Conservation (phyloP, 1,140 invertebrate species). For the Bombyx mori region ASM3026992v2 NC_085128.1:11049001-11049500, state of each 20-base stretch:
- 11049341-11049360: slow-evolving; percentile 43
- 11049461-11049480: too few relatives aligned
- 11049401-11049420: slow-evolving; percentile 21
- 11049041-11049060: too few relatives aligned
- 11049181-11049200: slow-evolving; percentile 34
- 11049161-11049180: too few relatives aligned
- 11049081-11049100: too few relatives aligned
- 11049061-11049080: too few relatives aligned
- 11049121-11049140: too few relatives aligned
- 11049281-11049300: slow-evolving; percentile 25
- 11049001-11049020: too few relatives aligned
- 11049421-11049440: background rate
- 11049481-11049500: too few relatives aligned
- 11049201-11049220: slow-evolving; percentile 39
- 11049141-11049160: too few relatives aligned
- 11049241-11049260: slow-evolving; percentile 38
- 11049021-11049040: too few relatives aligned
- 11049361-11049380: slow-evolving; percentile 37
- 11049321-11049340: slow-evolving; percentile 36
- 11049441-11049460: background rate
- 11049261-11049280: slow-evolving; percentile 15
- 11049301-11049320: slow-evolving; percentile 37
- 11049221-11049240: slow-evolving; percentile 60
- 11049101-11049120: too few relatives aligned
- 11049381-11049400: slow-evolving; percentile 44